These are phyloP conservation scores for Chouioia cunea DNA, from an alignment of 2,888 invertebrate genomes.

Conservation along the genomic window DNA sequence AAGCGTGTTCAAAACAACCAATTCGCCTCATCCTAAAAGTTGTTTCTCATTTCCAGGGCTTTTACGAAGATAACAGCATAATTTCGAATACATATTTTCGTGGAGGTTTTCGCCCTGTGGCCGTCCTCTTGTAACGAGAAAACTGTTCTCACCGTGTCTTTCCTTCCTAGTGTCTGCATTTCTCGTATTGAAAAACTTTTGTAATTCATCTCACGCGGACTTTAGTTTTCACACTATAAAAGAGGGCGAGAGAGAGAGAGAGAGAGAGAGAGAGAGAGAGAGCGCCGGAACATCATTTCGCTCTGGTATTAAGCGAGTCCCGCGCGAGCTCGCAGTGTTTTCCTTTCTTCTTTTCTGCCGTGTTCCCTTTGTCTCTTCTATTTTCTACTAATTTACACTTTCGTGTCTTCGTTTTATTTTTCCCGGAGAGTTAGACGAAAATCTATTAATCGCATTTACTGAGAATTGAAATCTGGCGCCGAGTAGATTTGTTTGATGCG, in stretches of 20 bases:
- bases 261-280: background rate
- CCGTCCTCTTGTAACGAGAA: constrained; percentile 9
- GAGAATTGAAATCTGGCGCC: constrained; percentile 6
- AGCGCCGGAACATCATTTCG: constrained; percentile 21
- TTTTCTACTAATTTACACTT: constrained; percentile 18
- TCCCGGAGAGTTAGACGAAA: background rate
- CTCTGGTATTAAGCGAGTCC: background rate
- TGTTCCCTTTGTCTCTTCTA: background rate
- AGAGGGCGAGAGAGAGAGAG: background rate
- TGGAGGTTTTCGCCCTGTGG: background rate
- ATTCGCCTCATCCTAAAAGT: background rate
- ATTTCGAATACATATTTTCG: constrained; percentile 28
- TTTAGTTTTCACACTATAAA: constrained; percentile 46
- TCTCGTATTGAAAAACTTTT: constrained; percentile 45
- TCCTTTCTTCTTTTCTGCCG: constrained; percentile 17
- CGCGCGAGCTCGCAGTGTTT: background rate
- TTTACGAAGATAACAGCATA: constrained; percentile 28
- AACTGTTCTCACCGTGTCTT: background rate
- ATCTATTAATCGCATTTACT: constrained; percentile 11
- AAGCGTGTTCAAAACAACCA: background rate
- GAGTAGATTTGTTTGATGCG: background rate
- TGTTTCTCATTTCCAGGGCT: constrained; percentile 7
- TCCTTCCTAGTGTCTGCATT: constrained; percentile 14
- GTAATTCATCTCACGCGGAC: constrained; percentile 42
- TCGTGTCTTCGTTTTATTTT: background rate